Percentiles rank a stretch among this genome's conserved stretches.
phyloP scores from a whole-genome alignment of 1,140 invertebrate species.

The Cherax quadricarinatus region DNA sequence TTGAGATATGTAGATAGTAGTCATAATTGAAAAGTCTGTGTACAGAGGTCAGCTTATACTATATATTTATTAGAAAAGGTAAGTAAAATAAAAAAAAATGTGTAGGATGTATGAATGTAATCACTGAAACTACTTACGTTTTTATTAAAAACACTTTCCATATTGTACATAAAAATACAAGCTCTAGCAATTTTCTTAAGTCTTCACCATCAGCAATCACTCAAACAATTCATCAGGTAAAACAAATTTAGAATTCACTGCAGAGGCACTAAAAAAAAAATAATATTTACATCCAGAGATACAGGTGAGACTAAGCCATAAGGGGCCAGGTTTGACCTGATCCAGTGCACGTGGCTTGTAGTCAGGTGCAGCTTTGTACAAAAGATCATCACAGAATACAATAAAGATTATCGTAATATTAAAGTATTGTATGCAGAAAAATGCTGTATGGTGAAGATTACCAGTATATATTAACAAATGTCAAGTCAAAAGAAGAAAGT shows the following conservation, averaged over 20 bases:
- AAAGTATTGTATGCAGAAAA: background rate
- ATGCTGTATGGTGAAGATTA: background rate
- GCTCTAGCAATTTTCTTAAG: constrained; percentile 58
- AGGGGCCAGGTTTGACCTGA: background rate
- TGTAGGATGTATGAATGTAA: background rate
- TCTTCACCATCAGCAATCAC: constrained; percentile 57
- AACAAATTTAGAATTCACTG: constrained; percentile 45
- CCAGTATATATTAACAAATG: background rate
- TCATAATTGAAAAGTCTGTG: too few species aligned
- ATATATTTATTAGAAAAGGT: too few species aligned
- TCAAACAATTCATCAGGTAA: constrained; percentile 45
- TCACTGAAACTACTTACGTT: constrained; percentile 37
- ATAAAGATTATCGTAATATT: too few species aligned
- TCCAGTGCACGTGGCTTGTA: background rate
- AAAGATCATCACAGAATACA: constrained; percentile 12
- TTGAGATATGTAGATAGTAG: too few species aligned
- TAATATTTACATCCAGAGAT: constrained; percentile 50
- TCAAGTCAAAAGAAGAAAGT: background rate
- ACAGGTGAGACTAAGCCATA: constrained; percentile 37
- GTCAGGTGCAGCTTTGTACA: constrained; percentile 32
- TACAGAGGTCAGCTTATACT: too few species aligned
- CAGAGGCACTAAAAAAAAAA: constrained; percentile 37
- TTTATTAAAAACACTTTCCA: constrained; percentile 64
- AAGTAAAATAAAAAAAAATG: too few species aligned
- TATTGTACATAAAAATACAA: constrained; percentile 67